Evolutionary conservation across 2,113 vertebrate species (phyloP).

Genomic region (Hippocampus abdominalis): DNA sequence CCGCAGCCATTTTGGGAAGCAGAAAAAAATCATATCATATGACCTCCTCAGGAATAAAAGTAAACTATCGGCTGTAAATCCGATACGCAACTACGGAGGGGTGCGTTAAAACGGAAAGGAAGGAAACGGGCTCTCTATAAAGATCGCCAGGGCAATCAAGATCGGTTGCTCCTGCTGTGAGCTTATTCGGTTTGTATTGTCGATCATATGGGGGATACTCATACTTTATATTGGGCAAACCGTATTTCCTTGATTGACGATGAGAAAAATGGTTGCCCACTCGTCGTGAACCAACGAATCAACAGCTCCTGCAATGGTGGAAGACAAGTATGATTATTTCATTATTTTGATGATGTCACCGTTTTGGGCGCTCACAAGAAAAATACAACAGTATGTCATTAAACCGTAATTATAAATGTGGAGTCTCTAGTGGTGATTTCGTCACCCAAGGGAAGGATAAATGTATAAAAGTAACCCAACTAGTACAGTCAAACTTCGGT

Average conservation of each 20-base stretch:
- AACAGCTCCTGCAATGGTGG: too few species aligned
- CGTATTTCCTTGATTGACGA: background rate
- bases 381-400: too few species aligned
- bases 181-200: conserved; percentile 3
- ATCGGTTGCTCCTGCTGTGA: conserved; percentile 14
- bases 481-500: too few species aligned
- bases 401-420: too few species aligned
- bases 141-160: conserved; percentile 10
- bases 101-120: conserved; percentile 34
- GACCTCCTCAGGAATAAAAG: conserved; percentile 69
- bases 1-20: conserved; percentile 70
- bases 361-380: too few species aligned
- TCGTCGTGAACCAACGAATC: too few species aligned
- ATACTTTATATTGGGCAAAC: background rate
- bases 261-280: background rate
- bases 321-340: too few species aligned
- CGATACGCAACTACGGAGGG: conserved; percentile 55
- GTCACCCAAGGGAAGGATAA: too few species aligned
- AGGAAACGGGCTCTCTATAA: conserved; percentile 17
- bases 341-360: too few species aligned
- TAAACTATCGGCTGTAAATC: conserved; percentile 69
- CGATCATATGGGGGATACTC: background rate
- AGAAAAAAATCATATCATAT: conserved; percentile 71
- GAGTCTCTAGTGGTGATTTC: too few species aligned
- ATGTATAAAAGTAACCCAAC: too few species aligned